Base-by-base conservation (phyloP, 2,888 invertebrate species). In the Marronus borbonicus region DNA sequence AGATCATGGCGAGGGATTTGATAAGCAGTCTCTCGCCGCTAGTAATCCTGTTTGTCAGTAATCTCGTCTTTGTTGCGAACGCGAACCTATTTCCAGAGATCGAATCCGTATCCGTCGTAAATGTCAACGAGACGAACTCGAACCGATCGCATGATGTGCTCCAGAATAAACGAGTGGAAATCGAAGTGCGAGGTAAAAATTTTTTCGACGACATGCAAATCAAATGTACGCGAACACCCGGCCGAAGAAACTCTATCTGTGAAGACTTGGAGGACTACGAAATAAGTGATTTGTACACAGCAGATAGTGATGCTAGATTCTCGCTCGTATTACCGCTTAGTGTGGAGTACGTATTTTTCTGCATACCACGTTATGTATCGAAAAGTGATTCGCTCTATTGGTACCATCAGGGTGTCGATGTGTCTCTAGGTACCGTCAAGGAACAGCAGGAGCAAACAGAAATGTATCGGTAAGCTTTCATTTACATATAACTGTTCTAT, bases 401-500 rank as follows among this genome's bases (percentile, higher is more conserved):
- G 91, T 85, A 89, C 80, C 91, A 92, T 84, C 91, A 91, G 85
- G 92, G 92, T 52, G 84, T 84, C 50, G 85, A 20, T 5, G 20
- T 55, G 17, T 55, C 55, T 55, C 24, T 55, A 20, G n/a, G 24
- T 55, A 55, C 1, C n/a, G 17, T 12, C 5, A 10, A 66, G 20
- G 39, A 66, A 17, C 39, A 66, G 10, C 17, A 66, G 17, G 10
- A 10, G 20, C 39, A 68, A 12, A 50, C 62, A 20, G 5, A 70
- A 20, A 62, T 36, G 36, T 39, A 55, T 5, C 52, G 55, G 78
- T 78, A 76, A 78, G 78, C 62, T 62, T 55, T 66, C 14, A 5
- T 52, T 68, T 68, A 24, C 14, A 50, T 49, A 12, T 24, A 50
- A 4, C 14, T 10, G 20, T 20, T 28, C n/a, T 7, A 7, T 55